Base-by-base conservation (phyloP, 2,888 invertebrate genomes). In the Spialia ferax region DNA sequence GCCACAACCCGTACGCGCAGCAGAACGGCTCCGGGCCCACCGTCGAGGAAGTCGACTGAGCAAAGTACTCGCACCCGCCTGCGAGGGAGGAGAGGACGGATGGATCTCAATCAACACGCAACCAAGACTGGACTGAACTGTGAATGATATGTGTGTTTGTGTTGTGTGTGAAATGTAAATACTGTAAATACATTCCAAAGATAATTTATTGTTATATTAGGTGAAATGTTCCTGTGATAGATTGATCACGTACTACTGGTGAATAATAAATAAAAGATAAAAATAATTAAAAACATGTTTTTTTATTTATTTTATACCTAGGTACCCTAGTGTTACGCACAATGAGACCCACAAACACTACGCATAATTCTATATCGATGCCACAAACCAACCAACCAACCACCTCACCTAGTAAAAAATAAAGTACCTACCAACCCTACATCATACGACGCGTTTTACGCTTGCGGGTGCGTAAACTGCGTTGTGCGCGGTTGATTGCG, bases 41-140 rank as follows among this genome's bases (percentile, higher is more conserved):
- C 22, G 69, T 77, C n/a, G 74, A 76, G 45, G 75, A 76, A 66
- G 77, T 77, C 4, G 73, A 76, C 67, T 78, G 74, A 56, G 7
- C 15, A 7, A 15, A 5, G 7, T 42, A 3, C 42, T 1, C 3
- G 11, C 32, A 35, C 32, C 35, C 11, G n/a, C n/a, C n/a, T n/a
- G n/a, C n/a, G n/a, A n/a, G n/a, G n/a, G n/a, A n/a, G n/a, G n/a
- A n/a, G 38, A 18, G 18, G 18, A 45, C 18, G 1, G 18, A 38
- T n/a, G 4, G 38, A 38, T 38, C 38, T 38, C 38, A 29, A 1
- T 38, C n/a, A n/a, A n/a, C n/a, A n/a, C n/a, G 5, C n/a, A 5
- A n/a, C 5, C n/a, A n/a, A 11, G 38, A n/a, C 4, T 38, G n/a
- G n/a, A 0, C 2, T 32, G 32, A 32, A 38, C 6, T 38, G 38